Evolutionary conservation across 2,797 vertebrate genomes (phyloP).

Genomic region (Chelmon rostratus): DNA sequence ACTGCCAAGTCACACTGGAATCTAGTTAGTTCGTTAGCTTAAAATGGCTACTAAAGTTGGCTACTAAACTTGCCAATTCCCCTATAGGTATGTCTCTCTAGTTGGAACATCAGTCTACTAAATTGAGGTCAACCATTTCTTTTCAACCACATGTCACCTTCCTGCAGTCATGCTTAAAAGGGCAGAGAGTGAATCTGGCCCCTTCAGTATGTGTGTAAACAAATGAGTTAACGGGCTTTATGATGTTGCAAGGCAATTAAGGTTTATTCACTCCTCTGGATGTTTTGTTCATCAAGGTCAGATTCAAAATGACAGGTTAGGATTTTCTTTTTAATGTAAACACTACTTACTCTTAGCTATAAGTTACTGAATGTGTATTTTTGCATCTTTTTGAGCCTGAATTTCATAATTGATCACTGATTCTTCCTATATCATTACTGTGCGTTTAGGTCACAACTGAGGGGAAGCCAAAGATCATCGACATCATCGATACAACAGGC

Average conservation of each 20-base stretch:
- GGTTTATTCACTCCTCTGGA: neutral
- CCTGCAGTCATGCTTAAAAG: conserved; percentile 4
- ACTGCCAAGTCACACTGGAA: conserved; percentile 45
- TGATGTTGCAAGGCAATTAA: neutral
- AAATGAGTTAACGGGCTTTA: neutral
- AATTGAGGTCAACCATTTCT: neutral
- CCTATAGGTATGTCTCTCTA: neutral
- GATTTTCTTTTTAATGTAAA: neutral
- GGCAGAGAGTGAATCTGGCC: conserved; percentile 22
- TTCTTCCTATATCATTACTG: neutral
- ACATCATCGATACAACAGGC: conserved; percentile 98
- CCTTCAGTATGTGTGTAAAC: conserved; percentile 18
- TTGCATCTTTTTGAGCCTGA: neutral
- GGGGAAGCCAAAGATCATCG: conserved; percentile 96
- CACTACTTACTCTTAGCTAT: neutral
- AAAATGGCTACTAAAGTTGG: too few relatives aligned
- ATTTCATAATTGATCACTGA: neutral
- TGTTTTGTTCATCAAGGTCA: neutral
- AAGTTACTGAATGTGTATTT: neutral
- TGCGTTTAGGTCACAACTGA: conserved; percentile 91
- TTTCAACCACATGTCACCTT: conserved; percentile 10
- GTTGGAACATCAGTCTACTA: neutral
- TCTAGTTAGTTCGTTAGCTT: neutral
- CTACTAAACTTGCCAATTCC: neutral
- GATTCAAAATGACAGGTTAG: neutral